Conservation (phyloP, 2,797 vertebrate genomes). For the Gadopsis bispinosus region DNA sequence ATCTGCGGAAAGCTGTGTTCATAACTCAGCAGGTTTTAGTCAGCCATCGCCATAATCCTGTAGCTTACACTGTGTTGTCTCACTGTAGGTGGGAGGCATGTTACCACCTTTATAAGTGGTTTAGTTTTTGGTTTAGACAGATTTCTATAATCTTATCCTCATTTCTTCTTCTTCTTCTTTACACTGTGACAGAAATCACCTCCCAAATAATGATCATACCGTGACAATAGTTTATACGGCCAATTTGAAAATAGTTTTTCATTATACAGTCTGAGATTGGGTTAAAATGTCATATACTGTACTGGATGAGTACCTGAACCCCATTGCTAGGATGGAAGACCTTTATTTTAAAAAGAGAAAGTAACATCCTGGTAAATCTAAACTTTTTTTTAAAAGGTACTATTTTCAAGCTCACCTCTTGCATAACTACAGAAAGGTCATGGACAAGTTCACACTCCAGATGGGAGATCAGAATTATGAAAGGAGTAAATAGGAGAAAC, state of each 20-base stretch:
- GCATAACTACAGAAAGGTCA: too few relatives aligned
- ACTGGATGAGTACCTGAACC: neutral
- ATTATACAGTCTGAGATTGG: neutral
- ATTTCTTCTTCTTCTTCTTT: neutral
- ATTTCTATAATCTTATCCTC: neutral
- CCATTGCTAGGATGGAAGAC: too few relatives aligned
- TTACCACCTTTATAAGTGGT: slow-evolving; percentile 11
- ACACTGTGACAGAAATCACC: slow-evolving; percentile 2
- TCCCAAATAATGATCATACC: too few relatives aligned
- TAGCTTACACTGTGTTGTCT: neutral
- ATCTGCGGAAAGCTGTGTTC: slow-evolving; percentile 24
- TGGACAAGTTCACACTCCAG: too few relatives aligned
- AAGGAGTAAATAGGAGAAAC: too few relatives aligned
- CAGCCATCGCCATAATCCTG: neutral
- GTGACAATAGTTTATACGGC: too few relatives aligned
- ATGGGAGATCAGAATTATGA: too few relatives aligned
- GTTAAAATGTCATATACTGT: neutral
- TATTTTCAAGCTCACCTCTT: too few relatives aligned
- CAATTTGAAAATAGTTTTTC: too few relatives aligned
- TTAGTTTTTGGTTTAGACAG: neutral
- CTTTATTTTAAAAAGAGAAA: too few relatives aligned
- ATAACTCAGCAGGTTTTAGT: slow-evolving; percentile 12
- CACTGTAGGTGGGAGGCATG: neutral
- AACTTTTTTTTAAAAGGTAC: too few relatives aligned
- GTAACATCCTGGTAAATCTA: too few relatives aligned